Percentiles rank a stretch among this genome's conserved stretches.
Evolutionary conservation across 2,888 invertebrate genomes (phyloP).

Genomic region (Notodonta ziczac): DNA sequence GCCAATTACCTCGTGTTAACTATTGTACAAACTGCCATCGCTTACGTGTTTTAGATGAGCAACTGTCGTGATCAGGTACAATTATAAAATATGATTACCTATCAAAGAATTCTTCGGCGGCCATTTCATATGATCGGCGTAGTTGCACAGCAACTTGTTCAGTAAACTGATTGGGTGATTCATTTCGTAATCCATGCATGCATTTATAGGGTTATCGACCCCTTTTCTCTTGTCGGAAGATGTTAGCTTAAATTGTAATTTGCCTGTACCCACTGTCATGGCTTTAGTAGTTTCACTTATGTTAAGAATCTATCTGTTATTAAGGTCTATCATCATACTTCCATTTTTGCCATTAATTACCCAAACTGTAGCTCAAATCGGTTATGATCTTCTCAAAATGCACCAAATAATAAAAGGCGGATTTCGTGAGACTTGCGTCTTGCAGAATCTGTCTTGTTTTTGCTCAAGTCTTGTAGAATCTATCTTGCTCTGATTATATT

Average conservation of each 20-base stretch:
- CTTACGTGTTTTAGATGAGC: slow-evolving; percentile 18
- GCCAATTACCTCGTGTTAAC: neutral
- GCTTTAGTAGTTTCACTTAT: neutral
- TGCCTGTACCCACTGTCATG: neutral
- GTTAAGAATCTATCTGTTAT: neutral
- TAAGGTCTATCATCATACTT: too few species aligned
- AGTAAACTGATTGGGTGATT: neutral
- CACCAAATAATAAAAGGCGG: too few species aligned
- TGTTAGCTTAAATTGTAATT: neutral
- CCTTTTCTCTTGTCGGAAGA: neutral
- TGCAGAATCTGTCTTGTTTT: too few species aligned
- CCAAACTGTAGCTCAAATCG: too few species aligned
- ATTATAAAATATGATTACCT: slow-evolving; percentile 19
- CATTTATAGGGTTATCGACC: neutral
- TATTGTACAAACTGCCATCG: neutral
- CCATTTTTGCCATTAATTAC: too few species aligned
- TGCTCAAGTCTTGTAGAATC: too few species aligned
- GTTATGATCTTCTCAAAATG: too few species aligned
- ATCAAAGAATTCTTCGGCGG: slow-evolving; percentile 14
- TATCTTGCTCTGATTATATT: too few species aligned
- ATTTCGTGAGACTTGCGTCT: too few species aligned
- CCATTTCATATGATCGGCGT: slow-evolving; percentile 5
- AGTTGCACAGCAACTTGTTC: neutral
- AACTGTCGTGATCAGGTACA: slow-evolving; percentile 15
- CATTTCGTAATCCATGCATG: slow-evolving; percentile 3